These are phyloP conservation scores for Dinoponera quadriceps DNA, from an alignment of 1,140 invertebrate species.

Conservation along the genomic window DNA sequence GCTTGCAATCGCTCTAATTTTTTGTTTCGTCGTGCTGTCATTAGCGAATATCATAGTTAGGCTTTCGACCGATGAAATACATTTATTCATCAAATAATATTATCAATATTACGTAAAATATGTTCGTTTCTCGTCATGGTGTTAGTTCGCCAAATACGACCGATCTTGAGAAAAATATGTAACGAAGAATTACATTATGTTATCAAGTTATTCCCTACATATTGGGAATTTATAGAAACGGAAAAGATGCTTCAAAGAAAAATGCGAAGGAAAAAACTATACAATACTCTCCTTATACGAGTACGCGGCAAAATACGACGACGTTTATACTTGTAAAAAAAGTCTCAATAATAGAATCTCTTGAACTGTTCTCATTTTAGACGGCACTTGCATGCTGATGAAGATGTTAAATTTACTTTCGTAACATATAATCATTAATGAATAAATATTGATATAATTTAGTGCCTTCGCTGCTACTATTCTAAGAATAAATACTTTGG, in stretches of 20 bases:
- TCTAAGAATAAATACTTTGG: constrained; percentile 62
- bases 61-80: not conserved
- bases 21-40: not conserved
- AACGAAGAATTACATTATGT: constrained; percentile 25
- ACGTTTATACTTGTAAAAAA: constrained; percentile 45
- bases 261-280: constrained; percentile 16
- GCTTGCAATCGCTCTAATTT: constrained; percentile 37
- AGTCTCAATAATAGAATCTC: constrained; percentile 36
- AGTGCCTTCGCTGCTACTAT: constrained; percentile 61
- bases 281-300: constrained; percentile 4
- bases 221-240: constrained; percentile 10
- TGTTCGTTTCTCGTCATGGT: constrained; percentile 2
- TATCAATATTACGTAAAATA: not conserved
- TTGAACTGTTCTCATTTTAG: constrained; percentile 38
- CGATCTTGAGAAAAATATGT: constrained; percentile 20
- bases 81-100: too few relatives aligned
- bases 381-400: constrained; percentile 45
- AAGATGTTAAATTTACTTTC: constrained; percentile 56
- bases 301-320: constrained; percentile 7
- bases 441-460: constrained; percentile 60
- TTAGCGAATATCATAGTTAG: constrained; percentile 31
- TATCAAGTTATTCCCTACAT: not conserved
- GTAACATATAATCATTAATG: constrained; percentile 46
- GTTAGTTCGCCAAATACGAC: not conserved
- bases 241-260: constrained; percentile 13